Evolutionary conservation across 2,888 invertebrate species (phyloP).

Genomic region (Tetragonula carbonaria): DNA sequence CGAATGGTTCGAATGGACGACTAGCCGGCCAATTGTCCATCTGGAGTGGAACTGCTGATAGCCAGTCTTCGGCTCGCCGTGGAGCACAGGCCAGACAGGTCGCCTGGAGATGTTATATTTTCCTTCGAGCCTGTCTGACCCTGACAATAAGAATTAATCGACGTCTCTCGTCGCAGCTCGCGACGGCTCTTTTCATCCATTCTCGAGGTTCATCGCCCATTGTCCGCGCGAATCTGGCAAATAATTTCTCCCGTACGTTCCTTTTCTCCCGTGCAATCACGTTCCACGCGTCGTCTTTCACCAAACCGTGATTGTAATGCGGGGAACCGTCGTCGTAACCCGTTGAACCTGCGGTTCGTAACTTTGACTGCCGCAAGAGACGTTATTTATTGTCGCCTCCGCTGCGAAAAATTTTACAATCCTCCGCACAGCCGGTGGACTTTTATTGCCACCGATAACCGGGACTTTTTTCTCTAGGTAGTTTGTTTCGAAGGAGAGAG

Average conservation of each 20-base stretch:
- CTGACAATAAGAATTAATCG: slow-evolving; percentile 79
- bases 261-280: slow-evolving; percentile 4
- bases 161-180: slow-evolving; percentile 65
- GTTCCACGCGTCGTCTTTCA: slow-evolving; percentile 32
- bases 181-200: slow-evolving; percentile 44
- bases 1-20: slow-evolving; percentile 65
- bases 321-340: slow-evolving; percentile 28
- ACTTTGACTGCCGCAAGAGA: slow-evolving; percentile 37
- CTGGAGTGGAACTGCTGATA: slow-evolving; percentile 73
- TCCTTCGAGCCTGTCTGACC: slow-evolving; percentile 68
- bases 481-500: background rate
- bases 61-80: slow-evolving; percentile 61
- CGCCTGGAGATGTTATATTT: slow-evolving; percentile 73
- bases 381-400: slow-evolving; percentile 7
- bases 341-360: slow-evolving; percentile 43
- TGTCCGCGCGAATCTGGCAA: slow-evolving; percentile 29
- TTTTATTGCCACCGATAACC: background rate
- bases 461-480: background rate
- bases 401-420: slow-evolving; percentile 10
- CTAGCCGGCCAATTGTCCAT: slow-evolving; percentile 74
- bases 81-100: slow-evolving; percentile 61
- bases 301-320: slow-evolving; percentile 36
- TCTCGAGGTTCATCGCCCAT: slow-evolving; percentile 24
- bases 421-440: background rate
- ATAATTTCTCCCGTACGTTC: slow-evolving; percentile 56